Base-by-base conservation (phyloP, 2,113 vertebrate species). In the Notiomystis cincta region DNA sequence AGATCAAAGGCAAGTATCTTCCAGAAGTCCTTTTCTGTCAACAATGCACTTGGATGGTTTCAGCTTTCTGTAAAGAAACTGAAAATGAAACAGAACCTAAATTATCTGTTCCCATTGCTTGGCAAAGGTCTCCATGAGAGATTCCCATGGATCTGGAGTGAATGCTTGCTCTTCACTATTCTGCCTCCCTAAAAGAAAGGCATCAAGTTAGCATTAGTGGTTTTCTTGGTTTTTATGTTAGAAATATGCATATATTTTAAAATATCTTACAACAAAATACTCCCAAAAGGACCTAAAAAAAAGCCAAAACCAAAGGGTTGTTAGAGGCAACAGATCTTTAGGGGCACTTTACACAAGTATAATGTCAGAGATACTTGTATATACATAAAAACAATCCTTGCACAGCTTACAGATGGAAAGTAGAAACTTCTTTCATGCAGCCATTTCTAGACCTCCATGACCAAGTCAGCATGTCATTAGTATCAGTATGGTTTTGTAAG, bases 1-100 rank as follows among this genome's bases (percentile, higher is more conserved):
- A 96, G 95, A 97, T 96, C 95, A 96, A 96, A 96, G 86, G 51
- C 60, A 90, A 78, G 25, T 48, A 82, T 87, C 90, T 96, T 93
- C 76, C 91, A 82, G 95, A 96, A 94, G 95, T 87, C 89, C 57
- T 77, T 93, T 73, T 81, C 67, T 94, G 83, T 95, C 92, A 94
- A 79, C 86, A 90, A 42, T 2, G 1, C 7, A 66, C 40, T 90
- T 75, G 44, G 25, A 72, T 14, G 17, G 28, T 75, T 87, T 92
- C 80, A 89, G 27, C 45, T 89, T 93, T 79, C 96, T 87, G 80
- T 7, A 20, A 90, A 87, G 77, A 94, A 93, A 76, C 50, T 71
- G 82, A 87, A 93, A 96, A 92, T 71, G 90, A 92, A 94, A 83
- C 88, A 71, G 86, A 91, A 65, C 48, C 31, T 81, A 87, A 94